Evolutionary conservation across 2,797 vertebrate species (phyloP).

Genomic region (Taenioides sp.): DNA sequence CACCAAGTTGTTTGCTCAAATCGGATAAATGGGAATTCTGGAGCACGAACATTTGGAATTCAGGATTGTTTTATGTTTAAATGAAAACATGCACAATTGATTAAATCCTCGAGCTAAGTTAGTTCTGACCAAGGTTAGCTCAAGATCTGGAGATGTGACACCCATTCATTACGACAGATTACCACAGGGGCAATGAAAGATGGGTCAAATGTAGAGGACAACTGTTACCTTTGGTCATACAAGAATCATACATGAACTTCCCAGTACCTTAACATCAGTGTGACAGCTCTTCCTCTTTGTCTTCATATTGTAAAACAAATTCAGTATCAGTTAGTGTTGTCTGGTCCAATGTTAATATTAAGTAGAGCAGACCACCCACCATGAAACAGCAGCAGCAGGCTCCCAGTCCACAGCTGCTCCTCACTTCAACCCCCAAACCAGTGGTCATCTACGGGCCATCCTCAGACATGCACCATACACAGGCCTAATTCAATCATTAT

Average conservation of each 20-base stretch:
- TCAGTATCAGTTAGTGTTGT: neutral
- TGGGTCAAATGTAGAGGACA: too few species aligned
- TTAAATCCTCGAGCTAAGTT: neutral
- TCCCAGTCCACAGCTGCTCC: constrained; percentile 2
- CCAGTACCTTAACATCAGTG: neutral
- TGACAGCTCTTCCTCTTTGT: neutral
- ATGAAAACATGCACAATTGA: too few species aligned
- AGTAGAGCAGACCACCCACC: constrained; percentile 3
- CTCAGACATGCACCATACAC: neutral
- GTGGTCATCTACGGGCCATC: neutral
- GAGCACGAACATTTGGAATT: too few species aligned
- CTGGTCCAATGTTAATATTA: neutral
- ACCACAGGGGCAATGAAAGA: too few species aligned
- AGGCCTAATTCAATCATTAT: neutral
- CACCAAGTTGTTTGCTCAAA: too few species aligned
- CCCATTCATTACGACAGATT: too few species aligned
- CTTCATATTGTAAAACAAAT: constrained; percentile 2
- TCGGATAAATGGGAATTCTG: too few species aligned
- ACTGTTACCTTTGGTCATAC: neutral
- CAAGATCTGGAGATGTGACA: too few species aligned
- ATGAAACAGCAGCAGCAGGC: neutral
- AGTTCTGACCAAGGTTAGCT: neutral
- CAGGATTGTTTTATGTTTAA: too few species aligned
- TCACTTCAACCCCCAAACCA: neutral
- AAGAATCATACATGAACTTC: neutral